phyloP scores from a whole-genome alignment of 2,113 vertebrate genomes.

The Lipophrys pholis region DNA sequence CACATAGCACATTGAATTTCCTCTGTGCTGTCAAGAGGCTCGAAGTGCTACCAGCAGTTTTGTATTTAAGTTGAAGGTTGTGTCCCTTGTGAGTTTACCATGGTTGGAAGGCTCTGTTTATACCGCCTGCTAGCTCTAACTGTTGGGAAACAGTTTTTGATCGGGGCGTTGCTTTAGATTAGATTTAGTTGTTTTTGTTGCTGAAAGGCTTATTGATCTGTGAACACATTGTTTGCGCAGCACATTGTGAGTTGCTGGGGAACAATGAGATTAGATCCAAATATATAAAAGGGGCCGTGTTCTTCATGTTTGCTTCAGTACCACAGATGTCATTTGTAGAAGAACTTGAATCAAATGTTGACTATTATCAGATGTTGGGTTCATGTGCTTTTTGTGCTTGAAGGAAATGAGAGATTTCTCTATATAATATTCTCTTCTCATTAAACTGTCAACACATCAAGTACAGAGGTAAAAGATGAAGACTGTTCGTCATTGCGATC shows the following conservation, averaged over 20 bases:
- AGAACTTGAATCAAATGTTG: no score
- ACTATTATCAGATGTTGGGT: no score
- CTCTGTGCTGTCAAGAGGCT: not conserved
- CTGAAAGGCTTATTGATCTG: constrained; percentile 31
- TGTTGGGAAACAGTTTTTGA: constrained; percentile 41
- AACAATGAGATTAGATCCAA: constrained; percentile 15
- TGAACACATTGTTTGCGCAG: not conserved
- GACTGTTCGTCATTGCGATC: no score
- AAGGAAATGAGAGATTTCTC: not conserved
- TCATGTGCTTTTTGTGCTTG: not conserved
- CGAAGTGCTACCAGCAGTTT: constrained; percentile 1
- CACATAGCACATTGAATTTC: not conserved
- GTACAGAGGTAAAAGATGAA: not conserved
- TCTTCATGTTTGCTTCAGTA: constrained; percentile 11
- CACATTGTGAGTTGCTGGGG: constrained; percentile 16
- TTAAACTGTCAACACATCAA: not conserved
- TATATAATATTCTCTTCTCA: not conserved
- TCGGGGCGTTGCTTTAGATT: constrained; percentile 33
- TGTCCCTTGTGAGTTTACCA: constrained; percentile 25
- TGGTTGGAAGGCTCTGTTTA: constrained; percentile 30
- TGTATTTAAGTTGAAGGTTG: constrained; percentile 19
- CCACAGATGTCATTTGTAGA: not conserved
- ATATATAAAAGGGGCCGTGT: constrained; percentile 1
- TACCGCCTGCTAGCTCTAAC: constrained; percentile 31
- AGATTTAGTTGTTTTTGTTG: constrained; percentile 31